These are phyloP conservation scores for Leptura quadrifasciata DNA, from an alignment of 2,888 invertebrate genomes.

Conservation along the genomic window DNA sequence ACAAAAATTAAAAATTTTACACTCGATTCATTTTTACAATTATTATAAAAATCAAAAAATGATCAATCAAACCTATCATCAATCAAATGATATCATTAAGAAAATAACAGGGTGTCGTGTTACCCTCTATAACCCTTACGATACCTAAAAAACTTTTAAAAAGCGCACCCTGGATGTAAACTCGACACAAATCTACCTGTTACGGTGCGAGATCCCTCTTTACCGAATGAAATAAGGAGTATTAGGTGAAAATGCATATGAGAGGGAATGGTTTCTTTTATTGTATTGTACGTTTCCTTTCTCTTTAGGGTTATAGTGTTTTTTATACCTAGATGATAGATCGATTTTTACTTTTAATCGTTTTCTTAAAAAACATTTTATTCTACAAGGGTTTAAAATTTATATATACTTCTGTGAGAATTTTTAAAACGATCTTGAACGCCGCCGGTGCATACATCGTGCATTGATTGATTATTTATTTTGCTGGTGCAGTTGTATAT, in stretches of 20 bases:
- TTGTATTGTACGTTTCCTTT: constrained; percentile 53
- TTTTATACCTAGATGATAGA: constrained; percentile 55
- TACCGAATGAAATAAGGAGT: constrained; percentile 37
- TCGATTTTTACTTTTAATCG: constrained; percentile 59
- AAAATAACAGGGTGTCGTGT: constrained; percentile 59
- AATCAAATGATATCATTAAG: constrained; percentile 66
- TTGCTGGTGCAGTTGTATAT: background rate
- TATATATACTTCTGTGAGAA: constrained; percentile 48
- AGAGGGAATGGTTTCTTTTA: constrained; percentile 53
- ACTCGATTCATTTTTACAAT: constrained; percentile 60
- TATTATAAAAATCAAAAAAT: constrained; percentile 65
- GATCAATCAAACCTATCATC: constrained; percentile 66
- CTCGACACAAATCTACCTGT: constrained; percentile 40
- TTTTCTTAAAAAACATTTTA: constrained; percentile 49
- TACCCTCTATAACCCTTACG: constrained; percentile 56
- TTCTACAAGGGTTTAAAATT: constrained; percentile 48
- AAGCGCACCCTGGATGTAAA: constrained; percentile 44
- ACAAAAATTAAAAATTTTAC: constrained; percentile 63
- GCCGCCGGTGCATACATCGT: constrained; percentile 37
- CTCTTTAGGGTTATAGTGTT: constrained; percentile 55
- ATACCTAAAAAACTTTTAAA: constrained; percentile 42
- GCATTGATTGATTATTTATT: constrained; percentile 47
- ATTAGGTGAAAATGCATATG: constrained; percentile 47
- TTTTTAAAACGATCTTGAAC: constrained; percentile 51
- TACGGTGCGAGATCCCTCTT: constrained; percentile 16